These are phyloP conservation scores for Murina feae DNA, from an alignment of 2,113 vertebrate genomes.

Conservation along the genomic window DNA sequence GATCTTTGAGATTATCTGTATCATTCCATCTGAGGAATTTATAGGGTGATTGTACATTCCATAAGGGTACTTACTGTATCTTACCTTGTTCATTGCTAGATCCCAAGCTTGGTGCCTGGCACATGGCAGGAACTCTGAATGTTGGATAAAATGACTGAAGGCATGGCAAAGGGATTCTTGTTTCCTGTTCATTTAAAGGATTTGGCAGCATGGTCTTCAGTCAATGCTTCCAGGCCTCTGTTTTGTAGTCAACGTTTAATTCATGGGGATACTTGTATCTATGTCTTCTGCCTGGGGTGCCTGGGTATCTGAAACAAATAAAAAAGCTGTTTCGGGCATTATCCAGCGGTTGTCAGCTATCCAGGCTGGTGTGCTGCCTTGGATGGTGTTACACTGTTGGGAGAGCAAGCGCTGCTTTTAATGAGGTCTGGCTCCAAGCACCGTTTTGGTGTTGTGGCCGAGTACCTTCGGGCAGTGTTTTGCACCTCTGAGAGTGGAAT, in stretches of 20 bases:
- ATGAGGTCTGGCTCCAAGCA: slow-evolving; percentile 8
- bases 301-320: not conserved
- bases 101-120: not conserved
- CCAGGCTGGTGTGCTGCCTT: slow-evolving; percentile 65
- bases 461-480: slow-evolving; percentile 63
- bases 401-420: slow-evolving; percentile 68
- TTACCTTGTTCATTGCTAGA: not conserved
- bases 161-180: not conserved
- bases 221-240: not conserved
- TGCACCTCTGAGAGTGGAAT: slow-evolving; percentile 82
- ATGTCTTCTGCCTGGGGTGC: not conserved
- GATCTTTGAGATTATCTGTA: not conserved
- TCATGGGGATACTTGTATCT: not conserved
- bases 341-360: slow-evolving; percentile 81
- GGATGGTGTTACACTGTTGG: slow-evolving; percentile 82
- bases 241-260: not conserved
- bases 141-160: not conserved
- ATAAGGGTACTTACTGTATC: not conserved
- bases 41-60: not conserved
- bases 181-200: not conserved
- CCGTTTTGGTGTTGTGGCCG: slow-evolving; percentile 66
- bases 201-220: not conserved
- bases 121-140: not conserved
- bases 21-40: not conserved
- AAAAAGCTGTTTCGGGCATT: not conserved